Evolutionary conservation across 1,140 invertebrate species (phyloP).

Genomic region (Papilio polytes): DNA sequence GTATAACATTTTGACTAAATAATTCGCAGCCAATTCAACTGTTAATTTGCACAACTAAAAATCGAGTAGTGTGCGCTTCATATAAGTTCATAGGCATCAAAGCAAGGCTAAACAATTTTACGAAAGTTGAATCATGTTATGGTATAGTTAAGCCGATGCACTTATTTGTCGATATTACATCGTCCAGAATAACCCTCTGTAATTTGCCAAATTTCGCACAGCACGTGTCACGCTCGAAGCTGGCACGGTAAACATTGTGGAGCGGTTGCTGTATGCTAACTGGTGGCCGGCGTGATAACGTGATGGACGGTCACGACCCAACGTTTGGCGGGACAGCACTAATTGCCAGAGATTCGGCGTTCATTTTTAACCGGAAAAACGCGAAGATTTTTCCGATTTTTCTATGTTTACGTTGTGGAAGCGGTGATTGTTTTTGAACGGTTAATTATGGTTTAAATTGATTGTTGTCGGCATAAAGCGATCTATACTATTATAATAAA

Average conservation of each 20-base stretch:
- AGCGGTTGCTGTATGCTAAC: neutral
- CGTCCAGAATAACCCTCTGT: neutral
- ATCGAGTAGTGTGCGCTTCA: too few relatives aligned
- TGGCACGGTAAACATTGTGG: slow-evolving; percentile 7
- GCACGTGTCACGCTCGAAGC: neutral
- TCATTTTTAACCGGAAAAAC: slow-evolving; percentile 6
- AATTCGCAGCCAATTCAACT: too few relatives aligned
- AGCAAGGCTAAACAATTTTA: neutral
- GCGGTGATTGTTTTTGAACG: neutral
- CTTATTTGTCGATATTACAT: neutral
- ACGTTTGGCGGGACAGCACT: neutral
- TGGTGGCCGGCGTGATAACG: neutral
- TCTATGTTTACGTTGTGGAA: neutral
- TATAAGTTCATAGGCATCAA: too few relatives aligned
- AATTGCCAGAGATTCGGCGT: neutral
- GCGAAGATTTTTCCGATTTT: neutral
- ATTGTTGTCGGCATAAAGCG: too few relatives aligned
- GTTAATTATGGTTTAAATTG: neutral
- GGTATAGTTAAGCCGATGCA: neutral
- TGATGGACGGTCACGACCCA: neutral
- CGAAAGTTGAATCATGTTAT: too few relatives aligned
- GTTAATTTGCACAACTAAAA: too few relatives aligned
- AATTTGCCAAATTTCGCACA: neutral
- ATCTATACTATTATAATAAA: too few relatives aligned
- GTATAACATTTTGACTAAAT: too few relatives aligned